phyloP scores from a whole-genome alignment of 2,888 invertebrate species.

The Athetis lepigone region DNA sequence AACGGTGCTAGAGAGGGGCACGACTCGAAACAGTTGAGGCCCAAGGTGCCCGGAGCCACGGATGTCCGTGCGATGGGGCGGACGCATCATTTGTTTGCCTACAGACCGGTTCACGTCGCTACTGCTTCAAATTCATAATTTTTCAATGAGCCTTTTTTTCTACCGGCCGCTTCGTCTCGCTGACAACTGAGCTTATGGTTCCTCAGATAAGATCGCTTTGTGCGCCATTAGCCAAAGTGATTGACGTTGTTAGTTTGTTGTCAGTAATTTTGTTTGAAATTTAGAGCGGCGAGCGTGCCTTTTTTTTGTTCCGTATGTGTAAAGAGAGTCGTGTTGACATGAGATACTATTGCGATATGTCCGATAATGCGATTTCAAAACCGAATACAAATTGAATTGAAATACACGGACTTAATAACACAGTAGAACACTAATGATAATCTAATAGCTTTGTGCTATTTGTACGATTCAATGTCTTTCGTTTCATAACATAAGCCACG shows the following conservation, averaged over 20 bases:
- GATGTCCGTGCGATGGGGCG: constrained; percentile 72
- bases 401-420: constrained; percentile 56
- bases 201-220: constrained; percentile 83
- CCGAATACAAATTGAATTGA: constrained; percentile 58
- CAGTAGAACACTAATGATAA: constrained; percentile 57
- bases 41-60: constrained; percentile 67
- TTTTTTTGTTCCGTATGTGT: constrained; percentile 73
- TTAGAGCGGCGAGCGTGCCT: constrained; percentile 77
- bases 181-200: constrained; percentile 87
- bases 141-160: constrained; percentile 83
- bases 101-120: constrained; percentile 74
- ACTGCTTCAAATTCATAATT: constrained; percentile 81
- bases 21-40: constrained; percentile 54
- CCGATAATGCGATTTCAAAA: constrained; percentile 62
- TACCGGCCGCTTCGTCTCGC: constrained; percentile 74
- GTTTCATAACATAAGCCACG: constrained; percentile 48
- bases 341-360: constrained; percentile 72
- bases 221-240: constrained; percentile 88
- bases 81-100: constrained; percentile 79
- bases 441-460: constrained; percentile 61
- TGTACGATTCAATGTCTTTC: constrained; percentile 49
- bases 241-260: constrained; percentile 89
- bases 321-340: constrained; percentile 78
- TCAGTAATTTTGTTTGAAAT: constrained; percentile 90
- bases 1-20: constrained; percentile 72